Evolutionary conservation across 64 coral and sea anemone species (phyloP), one percentile per base, ranked within the genome.

Genomic region (Stichodactyla helianthus): DNA sequence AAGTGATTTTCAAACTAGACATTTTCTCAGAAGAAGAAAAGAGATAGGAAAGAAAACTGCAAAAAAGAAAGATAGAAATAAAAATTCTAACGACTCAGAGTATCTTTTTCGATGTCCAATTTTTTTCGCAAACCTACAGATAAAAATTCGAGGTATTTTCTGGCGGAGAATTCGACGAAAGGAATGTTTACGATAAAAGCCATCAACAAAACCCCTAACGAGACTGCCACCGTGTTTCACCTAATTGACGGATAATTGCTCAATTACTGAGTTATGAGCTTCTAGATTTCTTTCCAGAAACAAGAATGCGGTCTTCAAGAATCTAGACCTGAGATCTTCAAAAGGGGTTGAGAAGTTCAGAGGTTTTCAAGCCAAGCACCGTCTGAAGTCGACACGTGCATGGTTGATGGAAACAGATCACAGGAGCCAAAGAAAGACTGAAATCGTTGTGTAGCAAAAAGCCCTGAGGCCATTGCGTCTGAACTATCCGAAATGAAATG

Each of bases 311-410:
- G 14, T 11, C 55, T 58, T 58, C 6, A 58, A 11, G 2, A 58
- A 58, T 58, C 14, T 58, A 58, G 55, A 58, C 55, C 14, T 15
- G 14, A 15, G 8, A 58, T 35, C 25, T 9, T 74, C 68, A 31
- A 74, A 74, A 74, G 68, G 68, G 68, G 68, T 74, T 74, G 68
- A 74, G 68, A n/a, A 74, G 68, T 74, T 74, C n/a, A 74, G 68
- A 31, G 27, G 35, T 44, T 27, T 74, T 74, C 12, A 74, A 7
- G 68, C 68, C 68, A 74, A 27, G 25, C 25, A 74, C 27, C 68
- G 68, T 13, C 27, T 27, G 11, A 74, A 74, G 68, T 27, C 27
- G 22, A 74, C n/a, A 74, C 25, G 68, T 12, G 25, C 68, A 74
- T 74, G 12, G 25, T 74, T 31, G 68, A 74, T 74, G 23, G 68